A percentile compares a stretch with the other conserved stretches of the same genome.
Conservation (phyloP, 2,113 vertebrate genomes). For the Strix uralensis region DNA sequence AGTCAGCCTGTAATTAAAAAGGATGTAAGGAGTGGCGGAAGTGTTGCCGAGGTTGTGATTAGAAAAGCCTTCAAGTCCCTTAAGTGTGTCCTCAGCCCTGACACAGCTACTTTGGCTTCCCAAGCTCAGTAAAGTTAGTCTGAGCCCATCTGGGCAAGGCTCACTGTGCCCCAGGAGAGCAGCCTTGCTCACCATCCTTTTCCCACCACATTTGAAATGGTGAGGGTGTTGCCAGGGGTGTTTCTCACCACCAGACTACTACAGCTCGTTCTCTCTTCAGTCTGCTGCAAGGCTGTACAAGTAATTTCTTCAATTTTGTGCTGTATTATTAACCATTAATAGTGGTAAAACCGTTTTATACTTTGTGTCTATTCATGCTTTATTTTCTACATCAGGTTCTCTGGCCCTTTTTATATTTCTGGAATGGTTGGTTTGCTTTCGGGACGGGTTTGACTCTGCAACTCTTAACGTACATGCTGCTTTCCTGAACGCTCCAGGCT, state of each 20-base stretch:
- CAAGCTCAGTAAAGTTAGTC: background rate
- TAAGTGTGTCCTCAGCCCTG: background rate
- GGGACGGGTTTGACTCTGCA: background rate
- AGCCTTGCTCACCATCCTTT: background rate
- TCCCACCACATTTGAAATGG: rapidly evolving
- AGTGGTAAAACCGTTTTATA: background rate
- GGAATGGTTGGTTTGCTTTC: background rate
- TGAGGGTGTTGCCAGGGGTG: background rate
- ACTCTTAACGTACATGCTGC: rapidly evolving
- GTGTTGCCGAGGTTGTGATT: background rate
- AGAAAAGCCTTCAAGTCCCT: background rate
- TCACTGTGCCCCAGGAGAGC: background rate
- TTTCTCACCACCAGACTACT: background rate
- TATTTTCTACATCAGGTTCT: background rate
- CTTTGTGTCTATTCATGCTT: background rate
- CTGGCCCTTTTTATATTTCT: background rate
- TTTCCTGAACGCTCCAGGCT: background rate
- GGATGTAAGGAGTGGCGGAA: background rate
- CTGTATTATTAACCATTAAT: background rate
- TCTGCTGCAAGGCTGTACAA: background rate
- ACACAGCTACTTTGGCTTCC: background rate
- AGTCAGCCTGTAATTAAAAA: background rate
- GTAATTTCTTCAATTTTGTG: background rate
- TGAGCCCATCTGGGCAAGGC: background rate
- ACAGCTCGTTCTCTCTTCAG: background rate